Evolutionary conservation across 2,113 vertebrate species (phyloP).

Genomic region (Oncorhynchus mykiss): DNA sequence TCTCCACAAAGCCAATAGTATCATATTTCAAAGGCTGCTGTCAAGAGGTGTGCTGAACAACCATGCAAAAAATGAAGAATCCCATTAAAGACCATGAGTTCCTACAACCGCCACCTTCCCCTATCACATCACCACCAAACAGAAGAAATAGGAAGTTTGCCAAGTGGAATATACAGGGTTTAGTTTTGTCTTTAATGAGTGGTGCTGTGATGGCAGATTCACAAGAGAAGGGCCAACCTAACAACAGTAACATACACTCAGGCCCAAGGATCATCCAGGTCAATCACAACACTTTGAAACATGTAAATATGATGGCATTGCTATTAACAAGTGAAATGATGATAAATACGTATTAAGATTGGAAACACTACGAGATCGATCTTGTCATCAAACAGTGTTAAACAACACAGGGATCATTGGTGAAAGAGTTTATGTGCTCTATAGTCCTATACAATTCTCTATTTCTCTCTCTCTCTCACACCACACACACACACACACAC

Average conservation of each 20-base stretch:
- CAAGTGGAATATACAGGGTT: slow-evolving; percentile 27
- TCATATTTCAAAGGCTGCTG: slow-evolving; percentile 87
- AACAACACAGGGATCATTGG: not conserved
- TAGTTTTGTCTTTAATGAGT: slow-evolving; percentile 35
- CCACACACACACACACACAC: not conserved
- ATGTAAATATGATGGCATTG: not conserved
- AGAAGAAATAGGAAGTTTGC: slow-evolving; percentile 30
- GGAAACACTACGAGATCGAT: not conserved
- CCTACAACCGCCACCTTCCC: slow-evolving; percentile 37
- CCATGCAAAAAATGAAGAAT: slow-evolving; percentile 75
- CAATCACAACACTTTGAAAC: not conserved
- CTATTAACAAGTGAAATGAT: not conserved
- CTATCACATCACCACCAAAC: slow-evolving; percentile 17
- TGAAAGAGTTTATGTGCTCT: not conserved
- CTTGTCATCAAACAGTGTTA: not conserved
- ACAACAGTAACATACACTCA: slow-evolving; percentile 27
- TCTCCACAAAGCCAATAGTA: slow-evolving; percentile 71
- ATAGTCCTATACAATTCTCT: too few species aligned
- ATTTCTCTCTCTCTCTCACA: too few species aligned
- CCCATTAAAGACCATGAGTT: slow-evolving; percentile 61
- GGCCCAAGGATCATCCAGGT: not conserved
- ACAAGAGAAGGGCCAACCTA: slow-evolving; percentile 31
- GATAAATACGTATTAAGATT: not conserved
- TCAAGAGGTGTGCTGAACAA: slow-evolving; percentile 79
- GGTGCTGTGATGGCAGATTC: slow-evolving; percentile 32